These are phyloP conservation scores for Atta cephalotes DNA, from an alignment of 1,140 invertebrate species.

Conservation along the genomic window DNA sequence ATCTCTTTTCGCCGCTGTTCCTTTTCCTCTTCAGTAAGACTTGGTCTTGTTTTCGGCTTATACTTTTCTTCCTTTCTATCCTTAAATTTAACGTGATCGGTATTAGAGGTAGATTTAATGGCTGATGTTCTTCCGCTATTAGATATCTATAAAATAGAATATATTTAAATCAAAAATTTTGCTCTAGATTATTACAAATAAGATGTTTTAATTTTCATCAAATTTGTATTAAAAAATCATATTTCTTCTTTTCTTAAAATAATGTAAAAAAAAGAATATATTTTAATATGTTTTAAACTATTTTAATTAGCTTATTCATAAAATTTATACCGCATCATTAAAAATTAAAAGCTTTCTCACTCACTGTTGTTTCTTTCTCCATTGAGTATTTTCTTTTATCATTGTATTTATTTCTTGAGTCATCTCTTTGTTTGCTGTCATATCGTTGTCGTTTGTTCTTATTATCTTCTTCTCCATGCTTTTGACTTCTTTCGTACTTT, in stretches of 20 bases:
- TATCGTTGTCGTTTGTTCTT: constrained; percentile 2
- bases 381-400: constrained; percentile 30
- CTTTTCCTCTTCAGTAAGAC: constrained; percentile 90
- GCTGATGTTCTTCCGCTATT: neutral
- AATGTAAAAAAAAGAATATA: neutral
- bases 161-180: constrained; percentile 11
- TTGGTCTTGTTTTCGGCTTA: constrained; percentile 66
- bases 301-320: neutral
- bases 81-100: constrained; percentile 1
- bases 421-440: neutral
- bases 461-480: neutral
- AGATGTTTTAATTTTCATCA: neutral
- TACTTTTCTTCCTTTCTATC: constrained; percentile 45
- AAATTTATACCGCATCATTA: neutral
- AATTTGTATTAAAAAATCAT: neutral
- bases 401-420: constrained; percentile 12
- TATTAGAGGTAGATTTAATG: constrained; percentile 2
- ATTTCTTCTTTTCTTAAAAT: neutral
- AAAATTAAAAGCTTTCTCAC: constrained; percentile 5
- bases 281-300: neutral
- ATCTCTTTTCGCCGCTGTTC: constrained; percentile 92
- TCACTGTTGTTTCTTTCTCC: constrained; percentile 7
- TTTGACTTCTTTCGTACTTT: constrained; percentile 7
- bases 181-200: neutral
- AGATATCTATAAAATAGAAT: neutral